Evolutionary conservation across 92 coral and sea anemone species (phyloP), one percentile per base, ranked within the genome.

Genomic region (Heliopora coerulea): DNA sequence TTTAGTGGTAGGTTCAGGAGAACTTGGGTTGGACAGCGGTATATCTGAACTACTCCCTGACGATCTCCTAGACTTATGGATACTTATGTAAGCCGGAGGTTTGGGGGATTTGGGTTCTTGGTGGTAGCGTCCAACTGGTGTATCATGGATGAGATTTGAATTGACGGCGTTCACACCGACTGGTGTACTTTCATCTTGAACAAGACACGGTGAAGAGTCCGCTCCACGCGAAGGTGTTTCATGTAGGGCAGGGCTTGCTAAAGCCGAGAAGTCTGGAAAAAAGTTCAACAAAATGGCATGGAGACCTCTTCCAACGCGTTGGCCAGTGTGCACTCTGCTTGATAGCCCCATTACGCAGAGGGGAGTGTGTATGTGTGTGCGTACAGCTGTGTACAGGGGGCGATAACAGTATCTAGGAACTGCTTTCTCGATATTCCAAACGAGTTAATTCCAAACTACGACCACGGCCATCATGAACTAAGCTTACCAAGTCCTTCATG

Each of bases 1-100:
- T 9, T 30, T 31, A 39, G 77, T 52, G n/a, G 48, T 34, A 21
- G 32, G 77, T 52, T 70, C 77, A 30, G 77, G 63, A 3, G 77
- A 52, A 42, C 77, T 70, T 31, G 75, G 75, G 20, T 31, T 30
- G 1, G 75, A 68, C 61, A 15, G 11, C 9, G 75, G 40, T 15
- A 30, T 25, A 46, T 46, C 74, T 26, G 59, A 13, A 34, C 42
- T 68, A 30, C 48, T 68, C 30, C 28, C 30, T 15, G 62, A 54
- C 21, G 57, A 29, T 49, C 26, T 56, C 26, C 63, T 57, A 14
- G 50, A 23, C 13, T 31, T 52, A 19, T 70, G 63, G 46, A 58
- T 57, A 34, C 41, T 70, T 11, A 30, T 50, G 34, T 50, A 49
- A n/a, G 39, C 49, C 19, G 56, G 77, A 21, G 64, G 33, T 57